A percentile compares a stretch with the other conserved stretches of the same genome.
phyloP scores from a whole-genome alignment of 2,888 invertebrate species.

The Agrotis puta region DNA sequence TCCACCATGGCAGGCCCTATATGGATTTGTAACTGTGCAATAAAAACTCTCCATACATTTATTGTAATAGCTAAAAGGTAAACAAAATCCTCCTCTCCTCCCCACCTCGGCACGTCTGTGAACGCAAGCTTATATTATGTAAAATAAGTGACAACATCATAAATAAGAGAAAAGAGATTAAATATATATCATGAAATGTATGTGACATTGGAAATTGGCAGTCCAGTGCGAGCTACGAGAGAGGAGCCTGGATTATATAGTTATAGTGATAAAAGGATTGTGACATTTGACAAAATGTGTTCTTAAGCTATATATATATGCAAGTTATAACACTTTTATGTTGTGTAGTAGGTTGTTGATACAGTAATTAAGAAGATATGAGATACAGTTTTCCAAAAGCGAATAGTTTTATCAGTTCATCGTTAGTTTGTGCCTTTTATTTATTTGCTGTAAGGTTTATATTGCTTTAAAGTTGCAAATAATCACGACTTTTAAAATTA shows the following conservation, averaged over 20 bases:
- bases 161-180: slow-evolving; percentile 19
- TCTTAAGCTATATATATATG: slow-evolving; percentile 60
- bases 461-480: slow-evolving; percentile 19
- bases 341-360: slow-evolving; percentile 47
- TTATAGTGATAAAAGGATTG: slow-evolving; percentile 43
- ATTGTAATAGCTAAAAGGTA: not conserved
- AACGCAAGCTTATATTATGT: not conserved
- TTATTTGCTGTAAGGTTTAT: slow-evolving; percentile 28
- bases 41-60: not conserved
- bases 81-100: not conserved
- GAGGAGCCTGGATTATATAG: slow-evolving; percentile 35
- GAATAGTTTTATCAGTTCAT: slow-evolving; percentile 40
- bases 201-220: slow-evolving; percentile 27
- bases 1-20: no score
- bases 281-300: slow-evolving; percentile 59
- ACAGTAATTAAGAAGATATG: slow-evolving; percentile 14
- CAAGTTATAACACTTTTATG: slow-evolving; percentile 57
- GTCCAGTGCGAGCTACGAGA: slow-evolving; percentile 24
- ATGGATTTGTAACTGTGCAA: not conserved
- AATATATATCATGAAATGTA: slow-evolving; percentile 2
- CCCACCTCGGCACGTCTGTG: not conserved
- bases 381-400: slow-evolving; percentile 55
- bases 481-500: not conserved
- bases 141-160: slow-evolving; percentile 14
- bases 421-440: slow-evolving; percentile 37